Base-by-base conservation (phyloP, 2,888 invertebrate species). In the Poecilobothrus nobilitatus region DNA sequence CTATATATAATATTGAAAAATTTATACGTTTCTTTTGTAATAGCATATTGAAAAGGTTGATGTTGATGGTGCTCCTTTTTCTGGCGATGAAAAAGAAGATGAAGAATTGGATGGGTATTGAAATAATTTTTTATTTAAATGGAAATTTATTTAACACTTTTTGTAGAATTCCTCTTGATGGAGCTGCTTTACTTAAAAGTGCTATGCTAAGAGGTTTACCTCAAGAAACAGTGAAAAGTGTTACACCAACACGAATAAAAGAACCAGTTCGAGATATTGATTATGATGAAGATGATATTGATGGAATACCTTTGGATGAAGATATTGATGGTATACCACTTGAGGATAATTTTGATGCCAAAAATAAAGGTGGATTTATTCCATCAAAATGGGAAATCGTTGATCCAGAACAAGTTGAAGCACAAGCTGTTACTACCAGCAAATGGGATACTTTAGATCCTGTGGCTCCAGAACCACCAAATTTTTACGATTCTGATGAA, bases 321-420 rank as follows among this genome's bases (percentile, higher is more conserved):
- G 91, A 91, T 78, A 86, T 91, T 62, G 91, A 92, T 81, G 91
- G 91, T 18, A 81, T 89, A 62, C 91, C 91, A 0, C 81, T 91
- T 77, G 87, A 87, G 72, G 82, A 82, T 64, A 78, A 77, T 69
- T 67, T 76, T 75, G 72, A 76, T 80, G 27, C 22, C 6, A 68
- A 67, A 66, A 68, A 68, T 12, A 78, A 78, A 69, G 88, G 88
- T 1, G 89, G 88, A 18, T 94, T 97, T 83, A 90, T 95, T 69
- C 92, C 93, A 10, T 96, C 96, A 1, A 93, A 95, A 80, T 98
- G 97, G 97, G 97, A 98, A 85, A 92, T 91, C 65, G 92, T 98
- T 33, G 96, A 97, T 83, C 94, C 95, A 33, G 89, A 91, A 75
- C 88, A 91, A 79, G 84, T 87, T 9, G 91, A 92, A 79, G 90